These are phyloP conservation scores for Sitodiplosis mosellana DNA, from an alignment of 1,140 invertebrate genomes.

Conservation along the genomic window DNA sequence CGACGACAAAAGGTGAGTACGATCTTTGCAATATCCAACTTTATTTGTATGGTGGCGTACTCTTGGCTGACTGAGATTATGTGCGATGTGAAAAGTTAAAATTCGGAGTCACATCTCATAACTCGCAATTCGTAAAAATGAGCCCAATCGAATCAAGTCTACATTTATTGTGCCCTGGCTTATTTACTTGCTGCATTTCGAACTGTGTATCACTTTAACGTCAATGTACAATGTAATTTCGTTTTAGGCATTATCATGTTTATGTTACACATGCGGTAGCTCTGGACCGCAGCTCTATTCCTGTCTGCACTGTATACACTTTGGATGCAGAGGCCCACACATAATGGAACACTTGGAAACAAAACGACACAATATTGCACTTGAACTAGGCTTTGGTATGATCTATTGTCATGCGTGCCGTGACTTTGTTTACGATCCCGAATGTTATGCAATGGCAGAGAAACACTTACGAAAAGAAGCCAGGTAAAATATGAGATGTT, in stretches of 20 bases:
- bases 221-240: no score
- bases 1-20: conserved; percentile 49
- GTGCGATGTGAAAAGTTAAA: no score
- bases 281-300: conserved; percentile 62
- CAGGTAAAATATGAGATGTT: conserved; percentile 3
- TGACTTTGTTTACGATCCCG: conserved; percentile 79
- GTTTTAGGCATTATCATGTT: conserved; percentile 10
- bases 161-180: no score
- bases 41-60: no score
- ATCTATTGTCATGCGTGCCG: conserved; percentile 81
- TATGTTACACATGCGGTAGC: conserved; percentile 42
- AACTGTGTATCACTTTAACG: no score
- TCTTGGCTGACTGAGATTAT: no score
- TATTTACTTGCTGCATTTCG: no score
- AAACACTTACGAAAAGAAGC: conserved; percentile 32
- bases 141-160: no score
- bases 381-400: conserved; percentile 77
- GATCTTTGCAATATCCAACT: no score
- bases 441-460: conserved; percentile 39
- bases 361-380: conserved; percentile 63
- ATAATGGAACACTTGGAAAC: conserved; percentile 68
- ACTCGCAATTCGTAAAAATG: no score
- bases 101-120: no score
- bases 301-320: conserved; percentile 80
- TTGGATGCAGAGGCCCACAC: conserved; percentile 71